Evolutionary conservation across 2,113 vertebrate species (phyloP).

Genomic region (Pelmatolapia mariae): DNA sequence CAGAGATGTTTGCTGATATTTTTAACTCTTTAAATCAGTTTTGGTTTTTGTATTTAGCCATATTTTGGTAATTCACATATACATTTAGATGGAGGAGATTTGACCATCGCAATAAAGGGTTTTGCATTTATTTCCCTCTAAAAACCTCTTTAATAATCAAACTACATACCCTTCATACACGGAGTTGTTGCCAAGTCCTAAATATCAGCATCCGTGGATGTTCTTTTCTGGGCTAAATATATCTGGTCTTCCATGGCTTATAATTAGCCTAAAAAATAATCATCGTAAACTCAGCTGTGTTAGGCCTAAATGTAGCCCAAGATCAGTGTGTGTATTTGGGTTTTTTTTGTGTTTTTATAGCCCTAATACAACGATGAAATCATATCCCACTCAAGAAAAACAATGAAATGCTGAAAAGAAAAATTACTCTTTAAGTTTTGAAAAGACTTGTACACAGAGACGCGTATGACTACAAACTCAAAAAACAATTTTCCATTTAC

Average conservation of each 20-base stretch:
- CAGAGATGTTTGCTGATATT: neutral
- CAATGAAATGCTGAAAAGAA: neutral
- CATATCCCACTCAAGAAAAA: neutral
- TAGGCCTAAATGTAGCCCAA: neutral
- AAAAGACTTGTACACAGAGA: neutral
- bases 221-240: neutral
- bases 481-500: neutral
- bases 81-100: neutral
- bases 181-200: neutral
- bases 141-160: neutral
- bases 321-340: neutral
- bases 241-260: neutral
- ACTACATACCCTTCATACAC: neutral
- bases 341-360: neutral
- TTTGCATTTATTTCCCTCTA: neutral
- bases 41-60: neutral
- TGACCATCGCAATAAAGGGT: neutral
- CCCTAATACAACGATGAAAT: neutral
- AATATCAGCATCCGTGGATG: accelerated
- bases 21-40: neutral
- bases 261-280: neutral
- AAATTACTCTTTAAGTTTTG: neutral
- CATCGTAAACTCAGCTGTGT: neutral
- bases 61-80: neutral
- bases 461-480: accelerated